Percentiles rank a stretch among this genome's conserved stretches.
Conservation (phyloP, 2,113 vertebrate genomes). For the Corvus cornix region DNA sequence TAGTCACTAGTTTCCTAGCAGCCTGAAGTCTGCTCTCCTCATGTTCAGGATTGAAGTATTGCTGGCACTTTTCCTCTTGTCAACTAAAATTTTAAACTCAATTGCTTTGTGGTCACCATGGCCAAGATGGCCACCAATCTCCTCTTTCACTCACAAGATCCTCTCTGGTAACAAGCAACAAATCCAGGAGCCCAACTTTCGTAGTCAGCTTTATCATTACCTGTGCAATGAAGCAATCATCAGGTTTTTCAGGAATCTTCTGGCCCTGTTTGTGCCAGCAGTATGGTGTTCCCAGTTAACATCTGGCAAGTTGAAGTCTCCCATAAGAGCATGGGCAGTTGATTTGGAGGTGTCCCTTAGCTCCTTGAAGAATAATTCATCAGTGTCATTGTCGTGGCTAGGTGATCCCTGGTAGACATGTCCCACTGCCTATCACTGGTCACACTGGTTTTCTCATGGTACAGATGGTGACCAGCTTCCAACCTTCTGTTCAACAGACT, state of each 20-base stretch:
- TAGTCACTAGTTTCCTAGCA: not conserved
- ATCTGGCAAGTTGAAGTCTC: not conserved
- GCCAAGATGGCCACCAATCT: not conserved
- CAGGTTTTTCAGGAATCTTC: not conserved
- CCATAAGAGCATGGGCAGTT: not conserved
- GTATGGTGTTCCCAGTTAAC: not conserved
- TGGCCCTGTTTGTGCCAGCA: not conserved
- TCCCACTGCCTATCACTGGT: not conserved
- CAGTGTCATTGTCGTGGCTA: fast-evolving
- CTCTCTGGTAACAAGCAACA: not conserved
- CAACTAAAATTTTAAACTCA: not conserved
- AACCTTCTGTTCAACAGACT: not conserved
- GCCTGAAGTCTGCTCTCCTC: not conserved
- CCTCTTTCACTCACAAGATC: not conserved
- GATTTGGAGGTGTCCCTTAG: not conserved
- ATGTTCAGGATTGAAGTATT: not conserved
- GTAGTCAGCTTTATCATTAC: too few relatives aligned
- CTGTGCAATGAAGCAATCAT: not conserved
- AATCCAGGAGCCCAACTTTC: not conserved
- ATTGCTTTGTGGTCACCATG: not conserved
- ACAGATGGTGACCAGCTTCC: not conserved
- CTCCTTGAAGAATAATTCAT: not conserved
- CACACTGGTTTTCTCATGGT: not conserved
- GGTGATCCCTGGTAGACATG: not conserved
- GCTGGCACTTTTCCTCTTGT: not conserved